Base-by-base conservation (phyloP, 2,888 invertebrate species). In the Hirudinaria manillensis region DNA sequence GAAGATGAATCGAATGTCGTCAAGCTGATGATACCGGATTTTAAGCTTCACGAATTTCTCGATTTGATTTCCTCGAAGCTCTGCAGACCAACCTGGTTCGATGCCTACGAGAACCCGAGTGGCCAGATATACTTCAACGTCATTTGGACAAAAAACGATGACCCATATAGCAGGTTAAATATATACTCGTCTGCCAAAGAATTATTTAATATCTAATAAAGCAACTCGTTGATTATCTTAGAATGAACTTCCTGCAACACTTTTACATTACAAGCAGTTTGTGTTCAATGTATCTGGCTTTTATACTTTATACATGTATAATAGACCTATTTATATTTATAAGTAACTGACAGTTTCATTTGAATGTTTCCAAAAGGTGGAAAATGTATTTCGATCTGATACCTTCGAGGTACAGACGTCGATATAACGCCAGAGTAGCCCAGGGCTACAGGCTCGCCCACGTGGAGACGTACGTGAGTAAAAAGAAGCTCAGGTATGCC, bases 81-180 rank as follows among this genome's bases (percentile, higher is more conserved):
- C 24, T 79, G 77, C 75, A 72, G 77, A 6, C 66, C 77, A 51
- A 67, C 65, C 19, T 79, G 79, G 79, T 61, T 79, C 19, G 79
- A 79, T 51, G 79, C 76, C 6, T 75, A 67, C 51, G 71, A 77
- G 10, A 61, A 77, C 4, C n/a, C 16, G 2, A 29, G 72, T 21
- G 75, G 77, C 21, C 70, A 79, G 1, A 75, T 81, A 6, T 78
- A 77, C 70, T 80, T 82, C 72, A 83, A 81, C 75, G 75, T 80
- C 10, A 76, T 82, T 24, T 82, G 82, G 81, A 75, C 75, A 7
- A 78, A 79, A 70, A 77, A 75, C 68, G 75, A 77, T 21, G 24
- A 51, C 10, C 72, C 72, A 3, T 32, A 45, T 29, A 55, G 51
- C 36, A 51, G 38, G 72, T 72, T 3, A 7, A 13, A 19, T 10